phyloP scores from a whole-genome alignment of 1,140 invertebrate genomes.

The Brachionus koreanus region DNA sequence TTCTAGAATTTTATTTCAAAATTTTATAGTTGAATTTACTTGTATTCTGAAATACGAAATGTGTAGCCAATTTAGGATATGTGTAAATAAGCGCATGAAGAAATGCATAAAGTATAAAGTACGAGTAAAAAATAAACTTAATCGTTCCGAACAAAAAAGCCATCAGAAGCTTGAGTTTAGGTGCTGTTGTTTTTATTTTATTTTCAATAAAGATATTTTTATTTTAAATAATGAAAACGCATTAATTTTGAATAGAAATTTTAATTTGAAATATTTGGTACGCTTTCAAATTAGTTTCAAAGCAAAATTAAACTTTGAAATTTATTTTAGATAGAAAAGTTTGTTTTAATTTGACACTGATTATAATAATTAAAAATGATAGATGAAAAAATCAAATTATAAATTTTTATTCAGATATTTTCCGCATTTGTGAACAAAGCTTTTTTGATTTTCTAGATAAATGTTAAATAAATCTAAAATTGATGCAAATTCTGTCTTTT shows the following conservation, averaged over 20 bases:
- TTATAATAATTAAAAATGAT: background rate
- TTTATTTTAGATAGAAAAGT: background rate
- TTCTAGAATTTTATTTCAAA: background rate
- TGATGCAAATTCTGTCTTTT: too few species aligned
- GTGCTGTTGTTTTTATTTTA: background rate
- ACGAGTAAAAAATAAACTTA: background rate
- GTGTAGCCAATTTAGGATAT: background rate
- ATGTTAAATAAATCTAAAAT: too few species aligned
- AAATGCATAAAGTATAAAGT: background rate
- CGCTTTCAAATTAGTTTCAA: background rate
- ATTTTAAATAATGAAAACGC: background rate
- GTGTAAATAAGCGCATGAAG: conserved; percentile 11
- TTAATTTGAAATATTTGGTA: background rate
- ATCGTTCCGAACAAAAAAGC: background rate
- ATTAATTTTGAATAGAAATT: background rate
- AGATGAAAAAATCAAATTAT: background rate
- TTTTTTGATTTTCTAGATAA: too few species aligned
- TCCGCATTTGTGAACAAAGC: too few species aligned
- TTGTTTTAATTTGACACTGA: background rate
- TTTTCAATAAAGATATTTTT: background rate
- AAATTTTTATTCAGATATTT: background rate
- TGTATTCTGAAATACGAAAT: conserved; percentile 16
- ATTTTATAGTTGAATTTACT: background rate
- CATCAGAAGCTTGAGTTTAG: background rate
- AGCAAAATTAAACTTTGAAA: conserved; percentile 4